Evolutionary conservation across 2,797 vertebrate species (phyloP).

Genomic region (Myotis vivesi): DNA sequence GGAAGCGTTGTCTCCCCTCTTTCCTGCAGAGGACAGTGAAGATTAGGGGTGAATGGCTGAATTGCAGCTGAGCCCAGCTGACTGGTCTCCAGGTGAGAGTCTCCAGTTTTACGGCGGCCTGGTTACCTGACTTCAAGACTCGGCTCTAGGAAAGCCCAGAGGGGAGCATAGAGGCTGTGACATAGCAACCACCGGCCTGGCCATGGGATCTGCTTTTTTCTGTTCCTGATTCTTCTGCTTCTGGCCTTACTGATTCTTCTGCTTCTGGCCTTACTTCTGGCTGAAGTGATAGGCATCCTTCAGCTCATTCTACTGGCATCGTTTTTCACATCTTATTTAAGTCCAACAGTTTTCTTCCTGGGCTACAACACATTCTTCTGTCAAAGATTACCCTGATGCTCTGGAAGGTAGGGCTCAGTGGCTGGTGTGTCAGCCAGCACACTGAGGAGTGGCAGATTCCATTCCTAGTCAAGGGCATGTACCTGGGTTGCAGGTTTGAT

Average conservation of each 20-base stretch:
- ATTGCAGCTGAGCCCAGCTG: background rate
- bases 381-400: too few relatives aligned
- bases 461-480: too few relatives aligned
- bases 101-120: background rate
- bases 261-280: background rate
- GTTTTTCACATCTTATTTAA: background rate
- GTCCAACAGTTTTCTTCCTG: background rate
- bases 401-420: too few relatives aligned
- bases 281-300: background rate
- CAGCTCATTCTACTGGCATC: background rate
- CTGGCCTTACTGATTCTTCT: background rate
- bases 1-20: background rate
- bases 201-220: accelerated
- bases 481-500: too few relatives aligned
- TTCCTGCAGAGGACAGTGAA: background rate
- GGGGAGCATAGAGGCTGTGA: background rate
- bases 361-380: background rate
- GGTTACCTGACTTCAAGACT: background rate
- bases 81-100: background rate
- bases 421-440: too few relatives aligned
- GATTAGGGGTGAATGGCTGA: background rate
- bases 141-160: background rate
- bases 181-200: accelerated
- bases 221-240: background rate
- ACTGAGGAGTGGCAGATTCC: too few relatives aligned